phyloP scores from a whole-genome alignment of 1,140 invertebrate genomes.

The Bombus vancouverensis region DNA sequence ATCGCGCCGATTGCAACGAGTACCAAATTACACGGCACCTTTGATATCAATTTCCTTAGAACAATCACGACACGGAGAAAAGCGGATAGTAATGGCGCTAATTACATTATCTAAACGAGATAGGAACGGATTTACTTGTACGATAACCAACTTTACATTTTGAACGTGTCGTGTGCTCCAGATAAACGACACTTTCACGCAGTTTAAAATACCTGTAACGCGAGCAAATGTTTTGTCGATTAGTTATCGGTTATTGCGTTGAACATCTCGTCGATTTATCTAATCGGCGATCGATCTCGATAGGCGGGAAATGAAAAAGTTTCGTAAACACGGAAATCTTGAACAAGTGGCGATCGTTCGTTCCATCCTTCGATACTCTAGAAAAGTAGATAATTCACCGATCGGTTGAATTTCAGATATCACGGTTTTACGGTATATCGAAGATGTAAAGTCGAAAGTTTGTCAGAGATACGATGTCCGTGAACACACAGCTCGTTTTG shows the following conservation, averaged over 20 bases:
- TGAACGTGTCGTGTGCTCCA: neutral
- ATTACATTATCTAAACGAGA: conserved; percentile 8
- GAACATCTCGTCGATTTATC: neutral
- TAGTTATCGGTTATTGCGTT: neutral
- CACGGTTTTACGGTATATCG: neutral
- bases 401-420: neutral
- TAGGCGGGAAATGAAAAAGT: neutral
- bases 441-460: neutral
- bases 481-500: neutral
- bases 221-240: neutral
- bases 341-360: neutral
- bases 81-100: conserved; percentile 2
- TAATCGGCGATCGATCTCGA: neutral
- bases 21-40: neutral
- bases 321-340: neutral
- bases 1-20: neutral
- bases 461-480: neutral
- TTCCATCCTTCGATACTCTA: neutral
- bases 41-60: neutral
- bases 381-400: neutral
- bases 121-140: neutral
- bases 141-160: neutral
- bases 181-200: neutral
- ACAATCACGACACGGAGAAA: neutral
- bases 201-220: neutral